phyloP scores from a whole-genome alignment of 2,113 vertebrate species.

The Bos javanicus region DNA sequence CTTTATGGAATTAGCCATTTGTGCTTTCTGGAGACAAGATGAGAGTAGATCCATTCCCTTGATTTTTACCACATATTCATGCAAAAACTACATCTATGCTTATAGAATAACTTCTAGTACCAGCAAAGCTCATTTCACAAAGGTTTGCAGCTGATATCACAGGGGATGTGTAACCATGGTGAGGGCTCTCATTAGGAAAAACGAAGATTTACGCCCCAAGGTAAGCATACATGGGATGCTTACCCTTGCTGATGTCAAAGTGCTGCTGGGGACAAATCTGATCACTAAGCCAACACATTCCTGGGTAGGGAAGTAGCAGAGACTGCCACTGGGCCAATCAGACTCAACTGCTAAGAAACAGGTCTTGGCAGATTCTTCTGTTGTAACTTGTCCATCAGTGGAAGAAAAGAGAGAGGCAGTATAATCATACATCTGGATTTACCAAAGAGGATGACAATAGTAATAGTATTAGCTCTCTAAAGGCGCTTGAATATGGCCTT shows the following conservation, averaged over 20 bases:
- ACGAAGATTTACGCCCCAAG: background rate
- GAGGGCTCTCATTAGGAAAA: background rate
- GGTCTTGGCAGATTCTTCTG: background rate
- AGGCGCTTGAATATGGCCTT: background rate
- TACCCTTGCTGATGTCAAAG: constrained; percentile 22
- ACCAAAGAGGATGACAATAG: background rate
- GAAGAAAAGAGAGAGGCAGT: background rate
- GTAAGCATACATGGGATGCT: background rate
- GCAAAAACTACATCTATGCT: background rate
- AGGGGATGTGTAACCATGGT: background rate
- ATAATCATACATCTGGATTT: background rate
- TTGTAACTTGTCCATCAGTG: background rate
- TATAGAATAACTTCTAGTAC: background rate
- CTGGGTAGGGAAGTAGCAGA: background rate
- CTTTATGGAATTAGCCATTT: background rate
- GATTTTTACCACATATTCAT: background rate
- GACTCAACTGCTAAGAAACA: background rate
- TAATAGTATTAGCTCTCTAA: background rate
- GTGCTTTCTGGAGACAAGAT: background rate
- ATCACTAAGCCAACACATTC: background rate
- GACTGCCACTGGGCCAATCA: background rate
- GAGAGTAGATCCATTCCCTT: background rate
- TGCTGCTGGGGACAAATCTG: constrained; percentile 1
- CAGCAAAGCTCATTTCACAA: background rate
- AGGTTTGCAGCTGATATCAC: background rate